A percentile compares a stretch with the other conserved stretches of the same genome.
Evolutionary conservation across 2,113 vertebrate species (phyloP).

Genomic region (Ascaphus truei): DNA sequence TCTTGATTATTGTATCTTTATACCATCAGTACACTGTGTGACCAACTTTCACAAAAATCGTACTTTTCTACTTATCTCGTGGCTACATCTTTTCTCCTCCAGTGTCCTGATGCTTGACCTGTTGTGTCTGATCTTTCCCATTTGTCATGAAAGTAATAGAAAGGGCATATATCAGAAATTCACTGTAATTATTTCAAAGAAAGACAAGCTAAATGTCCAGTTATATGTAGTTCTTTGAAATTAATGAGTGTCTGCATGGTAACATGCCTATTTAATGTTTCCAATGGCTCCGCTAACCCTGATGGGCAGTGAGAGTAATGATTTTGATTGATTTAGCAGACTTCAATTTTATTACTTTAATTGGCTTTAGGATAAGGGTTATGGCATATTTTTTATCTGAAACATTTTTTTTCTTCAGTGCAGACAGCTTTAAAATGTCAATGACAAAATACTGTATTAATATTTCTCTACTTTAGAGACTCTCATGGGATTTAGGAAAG

Average conservation of each 20-base stretch:
- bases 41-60: not conserved
- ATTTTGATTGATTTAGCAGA: slow-evolving; percentile 25
- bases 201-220: slow-evolving; percentile 3
- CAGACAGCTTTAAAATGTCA: slow-evolving; percentile 8
- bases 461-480: not conserved
- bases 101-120: not conserved
- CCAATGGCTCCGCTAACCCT: slow-evolving; percentile 1
- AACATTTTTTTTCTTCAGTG: not conserved
- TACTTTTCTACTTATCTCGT: slow-evolving; percentile 2
- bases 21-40: not conserved
- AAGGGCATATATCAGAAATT: slow-evolving; percentile 18
- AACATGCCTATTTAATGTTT: slow-evolving; percentile 16
- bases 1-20: slow-evolving; percentile 4
- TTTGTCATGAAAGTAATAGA: slow-evolving; percentile 11
- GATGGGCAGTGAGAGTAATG: slow-evolving; percentile 3
- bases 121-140: slow-evolving; percentile 10
- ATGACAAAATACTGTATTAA: slow-evolving; percentile 5
- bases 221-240: slow-evolving; percentile 11
- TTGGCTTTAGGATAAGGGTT: slow-evolving; percentile 1
- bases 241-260: slow-evolving; percentile 8
- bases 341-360: slow-evolving; percentile 21
- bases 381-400: slow-evolving; percentile 1
- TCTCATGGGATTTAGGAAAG: not conserved
- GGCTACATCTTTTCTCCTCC: not conserved
- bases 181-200: slow-evolving; percentile 7